These are phyloP conservation scores for Drosophila parthenogenetica DNA, from an alignment of 2,888 invertebrate genomes.

Conservation along the genomic window DNA sequence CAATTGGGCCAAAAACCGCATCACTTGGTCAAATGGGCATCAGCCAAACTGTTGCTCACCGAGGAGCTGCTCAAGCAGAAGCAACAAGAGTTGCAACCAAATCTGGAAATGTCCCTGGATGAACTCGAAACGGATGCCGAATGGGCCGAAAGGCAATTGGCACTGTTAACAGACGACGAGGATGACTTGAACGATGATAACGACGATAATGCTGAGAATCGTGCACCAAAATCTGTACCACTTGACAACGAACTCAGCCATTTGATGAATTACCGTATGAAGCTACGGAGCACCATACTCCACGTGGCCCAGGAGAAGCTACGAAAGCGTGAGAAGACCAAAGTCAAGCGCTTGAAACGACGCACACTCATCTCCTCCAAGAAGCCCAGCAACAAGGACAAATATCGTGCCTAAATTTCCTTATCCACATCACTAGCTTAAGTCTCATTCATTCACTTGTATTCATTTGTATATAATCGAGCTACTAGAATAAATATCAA, in stretches of 20 bases:
- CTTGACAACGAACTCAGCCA: conserved; percentile 47
- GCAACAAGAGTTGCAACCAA: conserved; percentile 5
- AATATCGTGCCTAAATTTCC: conserved; percentile 14
- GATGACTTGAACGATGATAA: conserved; percentile 33
- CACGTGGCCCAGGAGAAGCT: conserved; percentile 63
- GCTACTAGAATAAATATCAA: no score
- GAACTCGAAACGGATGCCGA: conserved; percentile 23
- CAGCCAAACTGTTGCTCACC: conserved; percentile 70
- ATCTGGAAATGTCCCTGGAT: conserved; percentile 1
- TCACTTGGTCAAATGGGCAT: conserved; percentile 70
- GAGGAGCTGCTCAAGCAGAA: conserved; percentile 72
- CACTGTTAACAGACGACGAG: conserved; percentile 43
- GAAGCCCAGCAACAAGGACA: conserved; percentile 70
- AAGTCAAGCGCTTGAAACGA: conserved; percentile 69
- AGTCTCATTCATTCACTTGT: no score
- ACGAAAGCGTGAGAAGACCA: conserved; percentile 56
- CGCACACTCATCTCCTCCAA: conserved; percentile 72
- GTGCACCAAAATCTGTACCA: conserved; percentile 4
- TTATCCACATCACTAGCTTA: neutral
- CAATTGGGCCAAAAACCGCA: conserved; percentile 59
- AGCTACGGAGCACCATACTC: conserved; percentile 56
- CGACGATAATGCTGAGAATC: conserved; percentile 46
- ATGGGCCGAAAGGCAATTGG: conserved; percentile 50
- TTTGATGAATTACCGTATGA: conserved; percentile 62
- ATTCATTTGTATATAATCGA: conserved; percentile 3